Evolutionary conservation across 2,797 vertebrate genomes (phyloP), one percentile per base, ranked within the genome.

Genomic region (Tiaroga cobitis): DNA sequence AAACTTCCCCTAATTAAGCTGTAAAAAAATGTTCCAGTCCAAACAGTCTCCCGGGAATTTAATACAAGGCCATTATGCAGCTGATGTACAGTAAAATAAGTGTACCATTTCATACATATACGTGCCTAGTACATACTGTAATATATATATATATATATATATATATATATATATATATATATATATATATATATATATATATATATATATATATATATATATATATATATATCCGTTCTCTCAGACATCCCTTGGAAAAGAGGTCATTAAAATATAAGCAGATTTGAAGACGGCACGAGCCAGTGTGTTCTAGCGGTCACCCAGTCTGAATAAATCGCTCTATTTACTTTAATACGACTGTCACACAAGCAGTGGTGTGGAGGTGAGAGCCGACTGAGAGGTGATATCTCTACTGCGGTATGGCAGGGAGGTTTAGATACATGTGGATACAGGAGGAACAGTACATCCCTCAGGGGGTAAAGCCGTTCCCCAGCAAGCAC

Each of bases 1-100:
- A 73, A 82, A 80, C 68, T 82, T 87, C 82, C 72, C 46, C 70
- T 82, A 86, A 88, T 87, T 88, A 89, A 88, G 87, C 88, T 37
- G 87, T 80, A 76, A 72, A 85, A 70, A 39, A n/a, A 49, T 26
- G 59, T 77, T 75, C 61, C 61, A 73, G 37, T 78, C 77, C 72
- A 85, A 80, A 82, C 32, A 61, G 79, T 67, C 63, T 76, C 51
- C 16, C 51, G 41, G 82, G 80, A 83, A 83, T 81, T 80, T 67
- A 82, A 84, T 83, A 84, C 69, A 69, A 69, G 68, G 78, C 86
- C 75, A 87, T 90, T 88, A 89, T 77, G n/a, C 41, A 41, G 87
- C 72, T 81, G 78, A 67, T 68, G 80, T 83, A 89, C 41, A 85
- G 87, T 84, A 61, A 83, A 87, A 86, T 80, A 80, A 39, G 29